These are phyloP conservation scores for Parazoanthus swiftii DNA, from an alignment of 92 coral and sea anemone species.

Conservation along the genomic window DNA sequence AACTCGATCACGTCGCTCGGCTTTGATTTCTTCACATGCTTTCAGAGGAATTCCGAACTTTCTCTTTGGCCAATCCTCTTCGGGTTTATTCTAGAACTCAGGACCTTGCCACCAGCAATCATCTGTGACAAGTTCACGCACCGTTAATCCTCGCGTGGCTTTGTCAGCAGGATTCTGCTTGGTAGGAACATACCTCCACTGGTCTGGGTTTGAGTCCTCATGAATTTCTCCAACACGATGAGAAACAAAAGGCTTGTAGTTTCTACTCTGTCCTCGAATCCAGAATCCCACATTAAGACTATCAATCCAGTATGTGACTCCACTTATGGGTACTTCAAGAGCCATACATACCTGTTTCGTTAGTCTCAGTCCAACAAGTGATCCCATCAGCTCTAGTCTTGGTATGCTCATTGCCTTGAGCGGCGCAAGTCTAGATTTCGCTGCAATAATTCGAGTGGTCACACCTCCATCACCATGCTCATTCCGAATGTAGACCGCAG, in stretches of 20 bases:
- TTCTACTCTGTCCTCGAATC: too few relatives aligned
- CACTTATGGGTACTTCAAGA: too few relatives aligned
- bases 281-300: too few relatives aligned
- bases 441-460: slow-evolving; percentile 46
- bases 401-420: slow-evolving; percentile 51
- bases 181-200: slow-evolving; percentile 35
- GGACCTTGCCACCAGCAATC: too few relatives aligned
- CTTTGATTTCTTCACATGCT: not conserved
- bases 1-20: too few relatives aligned
- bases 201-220: slow-evolving; percentile 56
- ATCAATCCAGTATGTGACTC: too few relatives aligned
- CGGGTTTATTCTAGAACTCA: not conserved
- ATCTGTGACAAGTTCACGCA: too few relatives aligned
- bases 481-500: slow-evolving; percentile 42
- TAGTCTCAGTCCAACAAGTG: too few relatives aligned
- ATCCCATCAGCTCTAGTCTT: too few relatives aligned
- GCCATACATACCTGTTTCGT: too few relatives aligned
- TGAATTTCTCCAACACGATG: slow-evolving; percentile 63
- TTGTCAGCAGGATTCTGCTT: slow-evolving; percentile 64
- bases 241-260: not conserved
- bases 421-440: slow-evolving; percentile 67
- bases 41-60: slow-evolving; percentile 26
- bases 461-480: slow-evolving; percentile 39
- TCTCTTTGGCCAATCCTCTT: slow-evolving; percentile 38
- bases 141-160: slow-evolving; percentile 43